These are phyloP conservation scores for Anthoptus insignis DNA, from an alignment of 2,888 invertebrate genomes.

Conservation along the genomic window DNA sequence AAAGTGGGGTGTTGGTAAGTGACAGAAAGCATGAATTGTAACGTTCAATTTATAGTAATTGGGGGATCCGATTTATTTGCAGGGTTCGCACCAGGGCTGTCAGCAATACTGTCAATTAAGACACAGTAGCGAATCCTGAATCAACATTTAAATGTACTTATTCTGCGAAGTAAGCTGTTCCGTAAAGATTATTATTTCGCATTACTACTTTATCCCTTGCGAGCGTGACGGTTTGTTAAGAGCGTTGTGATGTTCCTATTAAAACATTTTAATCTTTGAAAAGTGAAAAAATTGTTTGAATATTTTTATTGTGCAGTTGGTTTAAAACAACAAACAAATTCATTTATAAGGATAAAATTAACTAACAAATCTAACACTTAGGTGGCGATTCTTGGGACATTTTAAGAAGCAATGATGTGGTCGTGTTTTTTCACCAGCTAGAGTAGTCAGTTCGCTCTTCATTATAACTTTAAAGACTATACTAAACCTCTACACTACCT, in stretches of 20 bases:
- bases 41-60: conserved; percentile 63
- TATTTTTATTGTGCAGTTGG: too few species aligned
- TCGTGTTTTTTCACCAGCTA: too few species aligned
- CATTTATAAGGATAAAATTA: too few species aligned
- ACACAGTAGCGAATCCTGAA: conserved; percentile 7
- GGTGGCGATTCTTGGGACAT: too few species aligned
- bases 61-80: conserved; percentile 49
- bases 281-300: not conserved
- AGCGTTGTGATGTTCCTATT: not conserved
- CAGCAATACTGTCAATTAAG: conserved; percentile 22
- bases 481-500: too few species aligned
- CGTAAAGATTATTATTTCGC: not conserved
- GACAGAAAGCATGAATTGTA: conserved; percentile 43
- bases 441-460: too few species aligned
- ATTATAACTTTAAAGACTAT: too few species aligned
- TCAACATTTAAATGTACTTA: conserved; percentile 5
- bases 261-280: not conserved
- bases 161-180: not conserved
- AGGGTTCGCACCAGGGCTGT: conserved; percentile 21
- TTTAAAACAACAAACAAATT: too few species aligned
- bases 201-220: not conserved
- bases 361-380: too few species aligned
- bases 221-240: not conserved
- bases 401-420: too few species aligned
- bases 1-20: conserved; percentile 32